Conservation (phyloP, 2,113 vertebrate species). For the Aspidoscelis tigris region DNA sequence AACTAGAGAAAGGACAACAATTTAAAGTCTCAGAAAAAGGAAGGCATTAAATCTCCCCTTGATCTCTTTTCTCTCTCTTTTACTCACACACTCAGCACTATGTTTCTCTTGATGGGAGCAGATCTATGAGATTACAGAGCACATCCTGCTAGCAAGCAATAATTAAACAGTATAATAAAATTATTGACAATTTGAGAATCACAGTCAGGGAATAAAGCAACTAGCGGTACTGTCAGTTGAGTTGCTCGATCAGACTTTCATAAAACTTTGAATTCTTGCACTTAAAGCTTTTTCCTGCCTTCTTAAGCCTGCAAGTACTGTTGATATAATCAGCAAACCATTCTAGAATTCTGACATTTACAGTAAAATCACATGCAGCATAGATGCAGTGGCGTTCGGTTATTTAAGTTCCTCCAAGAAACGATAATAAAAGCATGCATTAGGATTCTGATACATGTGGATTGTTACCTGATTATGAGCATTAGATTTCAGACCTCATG, state of each 20-base stretch:
- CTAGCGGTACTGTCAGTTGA: background rate
- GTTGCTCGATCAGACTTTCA: background rate
- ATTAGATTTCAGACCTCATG: conserved; percentile 31
- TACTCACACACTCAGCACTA: background rate
- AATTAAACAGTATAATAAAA: conserved; percentile 6
- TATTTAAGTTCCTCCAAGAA: background rate
- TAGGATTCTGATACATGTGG: background rate
- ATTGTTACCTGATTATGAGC: background rate
- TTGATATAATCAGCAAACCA: conserved; percentile 28
- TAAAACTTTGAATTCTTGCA: conserved; percentile 24
- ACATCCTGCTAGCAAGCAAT: background rate
- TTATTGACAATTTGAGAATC: background rate
- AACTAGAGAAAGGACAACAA: background rate
- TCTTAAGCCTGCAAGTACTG: conserved; percentile 33
- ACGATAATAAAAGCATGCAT: background rate
- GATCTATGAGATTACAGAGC: conserved; percentile 42
- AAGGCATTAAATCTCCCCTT: background rate
- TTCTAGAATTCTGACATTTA: background rate
- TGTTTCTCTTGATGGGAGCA: background rate
- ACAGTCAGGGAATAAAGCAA: background rate
- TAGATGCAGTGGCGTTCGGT: conserved; percentile 23
- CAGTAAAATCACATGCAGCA: conserved; percentile 6
- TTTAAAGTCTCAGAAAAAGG: background rate
- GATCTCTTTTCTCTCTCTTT: background rate
- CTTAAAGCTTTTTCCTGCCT: conserved; percentile 31